These are phyloP conservation scores for Takifugu bimaculatus DNA, from an alignment of 2,113 vertebrate genomes.

Conservation along the genomic window DNA sequence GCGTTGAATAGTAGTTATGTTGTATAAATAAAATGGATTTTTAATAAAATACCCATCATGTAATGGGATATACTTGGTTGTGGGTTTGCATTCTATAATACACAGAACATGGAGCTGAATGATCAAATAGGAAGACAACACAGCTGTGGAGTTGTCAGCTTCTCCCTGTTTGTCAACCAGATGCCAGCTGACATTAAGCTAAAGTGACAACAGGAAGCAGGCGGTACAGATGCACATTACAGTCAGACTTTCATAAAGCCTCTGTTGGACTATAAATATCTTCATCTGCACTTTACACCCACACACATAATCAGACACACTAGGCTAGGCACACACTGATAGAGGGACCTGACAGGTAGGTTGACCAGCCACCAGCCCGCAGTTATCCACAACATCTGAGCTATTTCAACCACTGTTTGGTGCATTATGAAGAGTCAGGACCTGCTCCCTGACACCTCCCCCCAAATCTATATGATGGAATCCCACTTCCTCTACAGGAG, in stretches of 20 bases:
- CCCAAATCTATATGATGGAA: no score
- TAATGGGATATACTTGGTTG: neutral
- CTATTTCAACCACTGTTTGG: no score
- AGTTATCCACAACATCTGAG: no score
- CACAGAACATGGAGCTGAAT: neutral
- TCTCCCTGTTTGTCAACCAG: slow-evolving; percentile 31
- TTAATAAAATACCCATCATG: no score
- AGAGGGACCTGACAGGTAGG: no score
- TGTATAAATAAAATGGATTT: no score
- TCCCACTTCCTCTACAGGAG: no score
- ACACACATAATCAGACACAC: neutral
- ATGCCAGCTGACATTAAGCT: slow-evolving; percentile 21
- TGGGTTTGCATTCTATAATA: slow-evolving; percentile 1
- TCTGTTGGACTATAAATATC: no score
- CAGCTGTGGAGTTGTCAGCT: slow-evolving; percentile 18
- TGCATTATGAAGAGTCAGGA: no score
- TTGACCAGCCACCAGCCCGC: no score
- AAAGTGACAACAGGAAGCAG: slow-evolving; percentile 24
- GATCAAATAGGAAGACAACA: slow-evolving; percentile 20
- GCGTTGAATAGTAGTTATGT: no score
- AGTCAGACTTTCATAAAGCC: neutral
- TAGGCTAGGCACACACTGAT: neutral
- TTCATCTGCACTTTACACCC: neutral
- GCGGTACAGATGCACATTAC: neutral
- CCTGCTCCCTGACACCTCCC: no score